Evolutionary conservation across 2,888 invertebrate genomes (phyloP).

Genomic region (Torymus tubicola): DNA sequence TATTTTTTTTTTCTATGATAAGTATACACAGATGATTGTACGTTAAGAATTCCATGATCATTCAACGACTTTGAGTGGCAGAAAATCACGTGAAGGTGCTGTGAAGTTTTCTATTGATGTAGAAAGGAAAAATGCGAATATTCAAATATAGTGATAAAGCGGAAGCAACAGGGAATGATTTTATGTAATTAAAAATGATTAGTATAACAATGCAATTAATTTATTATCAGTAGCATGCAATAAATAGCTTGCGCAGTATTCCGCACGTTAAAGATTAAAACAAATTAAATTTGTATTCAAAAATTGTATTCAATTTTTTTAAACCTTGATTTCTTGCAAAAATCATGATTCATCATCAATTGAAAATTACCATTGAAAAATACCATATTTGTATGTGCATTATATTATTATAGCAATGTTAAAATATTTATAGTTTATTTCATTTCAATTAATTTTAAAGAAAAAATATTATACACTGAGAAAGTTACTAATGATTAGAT

Average conservation of each 20-base stretch:
- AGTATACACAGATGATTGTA: constrained; percentile 11
- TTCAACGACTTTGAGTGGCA: constrained; percentile 35
- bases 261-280: constrained; percentile 21
- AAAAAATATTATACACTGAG: too few relatives aligned
- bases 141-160: constrained; percentile 48
- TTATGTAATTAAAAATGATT: constrained; percentile 42
- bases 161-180: constrained; percentile 47
- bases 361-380: too few relatives aligned
- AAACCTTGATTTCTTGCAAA: background rate
- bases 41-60: constrained; percentile 18
- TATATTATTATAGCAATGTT: constrained; percentile 22
- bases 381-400: constrained; percentile 32
- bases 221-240: constrained; percentile 46
- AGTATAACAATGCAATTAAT: constrained; percentile 44
- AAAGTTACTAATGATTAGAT: too few relatives aligned
- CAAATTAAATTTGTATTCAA: constrained; percentile 26
- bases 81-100: constrained; percentile 34
- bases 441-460: background rate
- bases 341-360: background rate
- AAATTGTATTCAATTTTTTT: background rate
- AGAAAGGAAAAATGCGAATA: constrained; percentile 40
- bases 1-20: constrained; percentile 34
- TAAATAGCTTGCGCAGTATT: constrained; percentile 49
- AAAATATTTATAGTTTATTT: constrained; percentile 19
- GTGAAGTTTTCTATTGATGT: constrained; percentile 50